These are phyloP conservation scores for Lasioglossum oenotherae DNA, from an alignment of 2,888 invertebrate genomes.

Conservation along the genomic window DNA sequence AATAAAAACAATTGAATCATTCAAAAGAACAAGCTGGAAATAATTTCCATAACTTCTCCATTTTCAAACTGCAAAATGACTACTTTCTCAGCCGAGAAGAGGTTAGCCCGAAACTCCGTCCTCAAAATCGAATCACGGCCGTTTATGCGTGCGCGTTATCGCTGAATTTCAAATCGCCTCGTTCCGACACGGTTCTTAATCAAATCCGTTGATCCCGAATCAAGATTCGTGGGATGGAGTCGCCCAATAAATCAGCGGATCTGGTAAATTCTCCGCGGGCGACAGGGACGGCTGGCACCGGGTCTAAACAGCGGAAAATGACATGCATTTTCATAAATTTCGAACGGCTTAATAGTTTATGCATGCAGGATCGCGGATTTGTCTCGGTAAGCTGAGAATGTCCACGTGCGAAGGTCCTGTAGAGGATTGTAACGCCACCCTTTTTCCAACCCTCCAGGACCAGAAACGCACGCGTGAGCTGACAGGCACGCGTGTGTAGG, in stretches of 20 bases:
- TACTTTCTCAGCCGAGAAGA: neutral
- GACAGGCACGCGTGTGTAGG: constrained; percentile 75
- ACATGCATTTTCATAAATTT: constrained; percentile 84
- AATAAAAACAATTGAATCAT: too few relatives aligned
- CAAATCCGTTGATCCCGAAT: neutral
- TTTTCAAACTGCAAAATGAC: neutral
- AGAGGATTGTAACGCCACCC: constrained; percentile 67
- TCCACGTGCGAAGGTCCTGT: constrained; percentile 80
- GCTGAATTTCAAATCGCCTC: neutral
- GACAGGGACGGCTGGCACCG: neutral
- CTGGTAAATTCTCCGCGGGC: constrained; percentile 21
- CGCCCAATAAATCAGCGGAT: constrained; percentile 1
- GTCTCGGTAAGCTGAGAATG: constrained; percentile 84
- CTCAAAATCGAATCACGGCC: neutral
- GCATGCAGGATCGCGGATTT: constrained; percentile 84
- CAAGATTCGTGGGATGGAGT: neutral
- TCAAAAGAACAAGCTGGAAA: neutral
- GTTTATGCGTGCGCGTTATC: neutral
- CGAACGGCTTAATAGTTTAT: constrained; percentile 83
- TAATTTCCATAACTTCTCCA: neutral
- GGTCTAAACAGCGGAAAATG: constrained; percentile 67
- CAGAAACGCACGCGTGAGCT: constrained; percentile 79
- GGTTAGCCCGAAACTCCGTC: neutral
- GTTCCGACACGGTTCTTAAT: neutral
- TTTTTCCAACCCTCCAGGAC: constrained; percentile 60